Evolutionary conservation across 2,797 vertebrate species (phyloP), one percentile per base, ranked within the genome.

Genomic region (Podarcis siculus): DNA sequence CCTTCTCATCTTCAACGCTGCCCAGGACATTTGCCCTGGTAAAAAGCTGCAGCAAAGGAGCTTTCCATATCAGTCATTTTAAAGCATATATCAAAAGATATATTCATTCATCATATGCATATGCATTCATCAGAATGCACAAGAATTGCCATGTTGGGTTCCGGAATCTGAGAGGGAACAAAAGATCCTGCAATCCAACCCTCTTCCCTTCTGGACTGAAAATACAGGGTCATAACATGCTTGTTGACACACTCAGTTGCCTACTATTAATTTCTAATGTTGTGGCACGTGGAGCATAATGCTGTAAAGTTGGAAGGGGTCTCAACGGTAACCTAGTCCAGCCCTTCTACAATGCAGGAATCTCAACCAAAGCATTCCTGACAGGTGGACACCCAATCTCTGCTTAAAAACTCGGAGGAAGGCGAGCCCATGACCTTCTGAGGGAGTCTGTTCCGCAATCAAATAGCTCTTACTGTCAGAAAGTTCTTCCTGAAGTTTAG

Each of bases 121-220:
- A n/a, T n/a, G n/a, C n/a, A 9, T 37, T 37, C 35, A 84, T 90
- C 58, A 86, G 39, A 87, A 83, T 58, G 25, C 35, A 89, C 58
- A 78, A 69, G 58, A 83, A 86, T 88, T 82, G 77, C 32, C 66
- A 15, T 7, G 25, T 6, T 37, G n/a, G 42, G 42, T 23, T 6
- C 4, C 25, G 45, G 39, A 82, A 82, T 39, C 3, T 23, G 35
- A 73, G 49, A 81, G 3, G 30, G 17, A 21, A 35, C 17, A 5
- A 71, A 39, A 23, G 39, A 9, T 13, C 13, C 32, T 66, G 79
- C 79, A 66, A 25, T 23, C 58, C n/a, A 78, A 30, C 67, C 64
- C 84, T 10, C 55, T 64, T 85, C 61, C 61, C 81, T 37, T 39
- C 35, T 21, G 19, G 17, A 58, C 91, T 67, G 39, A 0, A 4